These are phyloP conservation scores for Delichon dasypus DNA, from an alignment of 2,797 vertebrate species.

Conservation along the genomic window DNA sequence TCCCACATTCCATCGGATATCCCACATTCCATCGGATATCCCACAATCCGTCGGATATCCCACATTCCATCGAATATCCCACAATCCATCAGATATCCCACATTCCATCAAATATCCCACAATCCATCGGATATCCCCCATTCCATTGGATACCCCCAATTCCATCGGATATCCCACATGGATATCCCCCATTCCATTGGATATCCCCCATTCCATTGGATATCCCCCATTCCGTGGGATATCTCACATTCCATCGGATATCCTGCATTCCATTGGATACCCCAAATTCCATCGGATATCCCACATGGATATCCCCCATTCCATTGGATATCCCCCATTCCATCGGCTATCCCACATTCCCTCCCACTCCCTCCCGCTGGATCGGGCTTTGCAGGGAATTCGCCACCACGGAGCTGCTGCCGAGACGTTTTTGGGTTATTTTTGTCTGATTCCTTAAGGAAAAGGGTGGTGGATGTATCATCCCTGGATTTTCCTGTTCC, in stretches of 20 bases:
- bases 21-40: too few species aligned
- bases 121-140: not conserved
- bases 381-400: not conserved
- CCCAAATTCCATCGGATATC: too few species aligned
- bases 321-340: too few species aligned
- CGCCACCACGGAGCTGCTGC: accelerated
- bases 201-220: too few species aligned
- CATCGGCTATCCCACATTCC: accelerated
- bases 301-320: too few species aligned
- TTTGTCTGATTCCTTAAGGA: not conserved
- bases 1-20: too few species aligned
- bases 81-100: accelerated
- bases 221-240: too few species aligned
- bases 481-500: not conserved
- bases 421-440: not conserved
- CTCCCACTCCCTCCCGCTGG: accelerated
- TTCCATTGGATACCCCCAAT: not conserved
- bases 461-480: accelerated
- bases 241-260: too few species aligned
- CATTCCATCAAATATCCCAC: not conserved
- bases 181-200: too few species aligned
- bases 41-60: too few species aligned
- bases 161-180: too few species aligned
- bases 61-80: accelerated
- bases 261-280: too few species aligned